Evolutionary conservation across 1,140 invertebrate species (phyloP), one percentile per base, ranked within the genome.

Genomic region (Ceratosolen solmsi): DNA sequence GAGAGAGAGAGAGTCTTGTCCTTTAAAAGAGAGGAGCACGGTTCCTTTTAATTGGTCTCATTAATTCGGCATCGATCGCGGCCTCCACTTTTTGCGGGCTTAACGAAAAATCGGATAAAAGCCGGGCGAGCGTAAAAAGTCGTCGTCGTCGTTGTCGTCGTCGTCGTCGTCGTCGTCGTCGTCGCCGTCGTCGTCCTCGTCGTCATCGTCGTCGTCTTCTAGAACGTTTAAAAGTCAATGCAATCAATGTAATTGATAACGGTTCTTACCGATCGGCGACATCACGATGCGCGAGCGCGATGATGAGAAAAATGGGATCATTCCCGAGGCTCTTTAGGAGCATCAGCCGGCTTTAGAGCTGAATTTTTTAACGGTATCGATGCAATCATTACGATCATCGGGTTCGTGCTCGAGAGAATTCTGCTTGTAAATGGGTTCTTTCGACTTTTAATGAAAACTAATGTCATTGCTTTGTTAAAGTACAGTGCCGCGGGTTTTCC

Each of bases 241-340:
- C 56, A 17, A 74, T 68, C 71, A 30, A 65, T 70, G 51, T 82
- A 82, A 82, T 82, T 72, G 80, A 82, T 78, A 82, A 82, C 80
- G 80, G 80, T 77, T 58, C 36, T 22, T 27, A 11, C 41, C 70
- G 70, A 71, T 71, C 72, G 30, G 22, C n/a, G 80, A 70, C 41
- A 65, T 79, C 76, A 2, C n/a, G 60, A 25, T 17, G 51, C 33
- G 51, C 72, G 54, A 71, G 49, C 17, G 17, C 63, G n/a, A 68
- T 51, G 54, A 70, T 41, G 76, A 74, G 71, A 70, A 75, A 78
- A 78, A 74, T 65, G 46, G 70, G 68, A 82, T 82, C 81, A 60
- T 76, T 82, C 51, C 17, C 38, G 27, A 60, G 51, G 8, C 4
- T 38, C 17, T 36, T 33, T n/a, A n/a, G 49, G 36, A 38, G 25